phyloP scores from a whole-genome alignment of 2,113 vertebrate species.

The Nerophis ophidion region DNA sequence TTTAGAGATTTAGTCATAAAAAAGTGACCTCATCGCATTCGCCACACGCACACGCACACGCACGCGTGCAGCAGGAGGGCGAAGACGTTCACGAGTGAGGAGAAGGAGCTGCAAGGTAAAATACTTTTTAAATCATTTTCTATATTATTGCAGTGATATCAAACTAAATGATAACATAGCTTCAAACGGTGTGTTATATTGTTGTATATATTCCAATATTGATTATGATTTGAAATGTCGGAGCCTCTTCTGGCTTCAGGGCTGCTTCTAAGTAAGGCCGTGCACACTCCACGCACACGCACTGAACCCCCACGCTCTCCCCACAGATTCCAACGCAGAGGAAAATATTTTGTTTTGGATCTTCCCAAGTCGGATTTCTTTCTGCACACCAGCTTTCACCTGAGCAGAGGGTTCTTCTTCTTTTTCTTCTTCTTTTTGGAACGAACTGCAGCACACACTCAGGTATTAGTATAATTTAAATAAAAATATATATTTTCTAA shows the following conservation, averaged over 20 bases:
- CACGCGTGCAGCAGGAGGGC: not conserved
- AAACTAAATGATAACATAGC: not conserved
- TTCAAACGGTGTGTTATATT: too few species aligned
- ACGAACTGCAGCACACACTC: not conserved
- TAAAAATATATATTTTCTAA: too few species aligned
- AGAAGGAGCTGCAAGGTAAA: not conserved
- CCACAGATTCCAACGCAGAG: not conserved
- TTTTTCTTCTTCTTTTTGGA: not conserved
- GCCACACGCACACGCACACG: conserved; percentile 27
- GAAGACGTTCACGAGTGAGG: not conserved
- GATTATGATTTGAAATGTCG: conserved; percentile 73
- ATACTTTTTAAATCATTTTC: not conserved
- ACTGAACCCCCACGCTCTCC: not conserved
- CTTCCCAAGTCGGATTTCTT: not conserved
- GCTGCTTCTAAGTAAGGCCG: not conserved
- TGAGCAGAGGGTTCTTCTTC: not conserved
- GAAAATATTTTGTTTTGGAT: not conserved
- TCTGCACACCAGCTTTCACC: not conserved
- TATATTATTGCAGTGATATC: not conserved
- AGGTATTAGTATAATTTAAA: not conserved
- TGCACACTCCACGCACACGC: too few species aligned
- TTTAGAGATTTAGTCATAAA: conserved; percentile 70
- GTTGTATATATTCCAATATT: conserved; percentile 83
- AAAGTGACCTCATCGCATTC: conserved; percentile 60
- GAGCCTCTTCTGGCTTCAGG: not conserved